Base-by-base conservation (phyloP, 1,140 invertebrate genomes). In the Cylas formicarius region DNA sequence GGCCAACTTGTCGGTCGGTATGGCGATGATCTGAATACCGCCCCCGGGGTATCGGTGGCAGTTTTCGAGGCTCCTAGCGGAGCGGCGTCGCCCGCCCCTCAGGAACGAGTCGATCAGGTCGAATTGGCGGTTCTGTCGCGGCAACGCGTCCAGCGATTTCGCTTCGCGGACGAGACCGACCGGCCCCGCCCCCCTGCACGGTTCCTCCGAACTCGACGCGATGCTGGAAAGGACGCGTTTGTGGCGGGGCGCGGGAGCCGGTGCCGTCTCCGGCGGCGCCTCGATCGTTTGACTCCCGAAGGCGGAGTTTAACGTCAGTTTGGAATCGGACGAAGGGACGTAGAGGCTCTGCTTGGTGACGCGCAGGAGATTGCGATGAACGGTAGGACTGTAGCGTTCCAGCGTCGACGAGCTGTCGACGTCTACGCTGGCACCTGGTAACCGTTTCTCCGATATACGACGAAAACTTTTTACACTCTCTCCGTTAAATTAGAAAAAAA, bases 141-240 rank as follows among this genome's bases (percentile, higher is more conserved):
- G 71, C 23, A 74, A 59, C 0, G 65, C 67, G 37, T 75, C 74
- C 8, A 75, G 43, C 0, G 72, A 73, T 17, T 68, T 67, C 0
- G 72, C 74, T 48, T 72, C 72, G 0, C 72, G 61, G 11, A 69
- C 56, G 34, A 52, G 55, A n/a, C 55, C 62, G 26, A 67, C 55
- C 32, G 61, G 53, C 13, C 44, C 56, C 26, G 67, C 64, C 44
- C 54, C 58, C 39, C 69, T 66, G n/a, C 68, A 62, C 20, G 64
- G 68, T 17, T 72, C 71, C 1, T 72, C 72, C 0, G 68, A 72
- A 4, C 72, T 73, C 0, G 71, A 72, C 0, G 72, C 72, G 1
- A 73, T 74, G 20, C 70, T 73, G 0, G 72, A 74, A 6, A 74
- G 44, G 0, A 72, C 67, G 3, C 70, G 56, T n/a, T 62, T 18